Percentiles rank a stretch among this genome's conserved stretches.
Conservation (phyloP, 2,113 vertebrate species). For the Rhinichthys klamathensis region DNA sequence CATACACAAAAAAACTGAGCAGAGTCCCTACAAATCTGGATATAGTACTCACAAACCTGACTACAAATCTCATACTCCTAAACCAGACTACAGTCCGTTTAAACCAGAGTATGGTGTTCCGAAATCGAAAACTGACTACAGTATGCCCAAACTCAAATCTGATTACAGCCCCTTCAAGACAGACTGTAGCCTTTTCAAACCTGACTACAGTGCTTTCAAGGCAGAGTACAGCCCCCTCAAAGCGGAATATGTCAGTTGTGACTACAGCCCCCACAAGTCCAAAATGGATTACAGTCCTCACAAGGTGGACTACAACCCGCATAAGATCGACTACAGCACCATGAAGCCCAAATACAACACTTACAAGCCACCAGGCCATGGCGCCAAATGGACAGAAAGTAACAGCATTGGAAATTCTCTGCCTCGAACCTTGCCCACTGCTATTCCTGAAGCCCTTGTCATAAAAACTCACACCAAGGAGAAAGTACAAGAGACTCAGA, state of each 20-base stretch:
- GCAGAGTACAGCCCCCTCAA: conserved; percentile 74
- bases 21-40: conserved; percentile 75
- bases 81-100: conserved; percentile 73
- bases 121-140: conserved; percentile 74
- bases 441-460: conserved; percentile 87
- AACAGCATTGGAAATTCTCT: conserved; percentile 94
- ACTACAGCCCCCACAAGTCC: conserved; percentile 68
- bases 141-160: conserved; percentile 67
- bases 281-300: conserved; percentile 76
- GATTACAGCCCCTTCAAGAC: conserved; percentile 74
- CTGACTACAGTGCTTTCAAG: conserved; percentile 75
- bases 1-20: conserved; percentile 70
- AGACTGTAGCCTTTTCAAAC: conserved; percentile 73
- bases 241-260: conserved; percentile 85
- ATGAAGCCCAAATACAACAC: conserved; percentile 79
- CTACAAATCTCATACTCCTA: conserved; percentile 70
- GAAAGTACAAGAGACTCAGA: conserved; percentile 98
- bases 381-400: conserved; percentile 92
- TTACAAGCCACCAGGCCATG: conserved; percentile 79
- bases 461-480: conserved; percentile 97
- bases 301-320: conserved; percentile 73
- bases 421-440: conserved; percentile 88
- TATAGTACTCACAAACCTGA: conserved; percentile 75
- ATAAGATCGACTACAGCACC: conserved; percentile 73
- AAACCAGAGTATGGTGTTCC: conserved; percentile 73